Conservation (phyloP, 1,140 invertebrate genomes). For the Dendrolimus punctatus region DNA sequence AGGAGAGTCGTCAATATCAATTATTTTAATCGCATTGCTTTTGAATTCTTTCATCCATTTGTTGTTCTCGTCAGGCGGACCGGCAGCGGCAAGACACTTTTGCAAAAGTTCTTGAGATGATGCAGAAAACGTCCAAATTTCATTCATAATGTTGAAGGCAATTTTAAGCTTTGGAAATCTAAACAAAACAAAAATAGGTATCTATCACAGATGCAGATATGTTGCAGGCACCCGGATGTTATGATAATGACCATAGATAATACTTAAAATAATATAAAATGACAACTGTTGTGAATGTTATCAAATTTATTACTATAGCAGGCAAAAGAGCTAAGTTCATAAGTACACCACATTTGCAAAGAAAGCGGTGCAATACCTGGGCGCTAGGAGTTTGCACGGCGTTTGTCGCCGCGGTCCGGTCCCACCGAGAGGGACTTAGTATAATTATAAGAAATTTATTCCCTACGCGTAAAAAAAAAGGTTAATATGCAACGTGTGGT, state of each 20-base stretch:
- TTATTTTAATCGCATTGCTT: constrained; percentile 7
- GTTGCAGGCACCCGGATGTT: too few species aligned
- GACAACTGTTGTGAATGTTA: background rate
- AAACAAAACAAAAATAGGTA: background rate
- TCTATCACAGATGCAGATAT: too few species aligned
- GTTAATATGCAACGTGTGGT: too few species aligned
- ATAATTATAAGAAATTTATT: too few species aligned
- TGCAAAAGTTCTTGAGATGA: constrained; percentile 13
- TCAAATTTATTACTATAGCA: background rate
- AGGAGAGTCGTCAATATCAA: constrained; percentile 6
- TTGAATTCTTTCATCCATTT: constrained; percentile 18
- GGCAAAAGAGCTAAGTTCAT: too few species aligned
- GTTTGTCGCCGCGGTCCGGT: too few species aligned
- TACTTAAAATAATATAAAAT: background rate
- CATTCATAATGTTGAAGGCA: constrained; percentile 13
- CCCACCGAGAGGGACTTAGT: too few species aligned
- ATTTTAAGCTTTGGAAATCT: background rate
- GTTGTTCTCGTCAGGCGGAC: constrained; percentile 9
- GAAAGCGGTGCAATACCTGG: too few species aligned
- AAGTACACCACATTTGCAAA: too few species aligned
- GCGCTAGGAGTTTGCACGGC: too few species aligned
- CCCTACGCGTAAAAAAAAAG: too few species aligned
- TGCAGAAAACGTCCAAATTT: constrained; percentile 22
- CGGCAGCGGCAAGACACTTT: constrained; percentile 12
- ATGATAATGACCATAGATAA: background rate